phyloP scores from a whole-genome alignment of 2,797 vertebrate species.

The Erpetoichthys calabaricus region DNA sequence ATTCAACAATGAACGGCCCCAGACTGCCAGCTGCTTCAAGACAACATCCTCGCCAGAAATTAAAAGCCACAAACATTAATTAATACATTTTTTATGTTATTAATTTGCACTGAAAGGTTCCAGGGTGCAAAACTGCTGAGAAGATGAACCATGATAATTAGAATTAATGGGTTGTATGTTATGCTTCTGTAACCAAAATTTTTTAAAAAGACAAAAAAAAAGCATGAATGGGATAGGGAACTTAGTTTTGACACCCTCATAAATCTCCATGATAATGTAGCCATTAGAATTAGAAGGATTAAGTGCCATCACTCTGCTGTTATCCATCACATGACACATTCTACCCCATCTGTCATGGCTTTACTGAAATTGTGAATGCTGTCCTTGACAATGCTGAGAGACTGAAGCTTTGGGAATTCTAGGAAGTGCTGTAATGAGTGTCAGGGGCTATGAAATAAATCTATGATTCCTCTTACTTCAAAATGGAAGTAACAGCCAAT shows the following conservation, averaged over 20 bases:
- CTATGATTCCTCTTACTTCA: constrained; percentile 38
- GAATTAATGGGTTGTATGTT: constrained; percentile 78
- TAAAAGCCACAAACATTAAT: constrained; percentile 93
- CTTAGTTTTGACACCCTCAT: constrained; percentile 76
- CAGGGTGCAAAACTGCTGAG: constrained; percentile 62
- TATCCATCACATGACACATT: constrained; percentile 63
- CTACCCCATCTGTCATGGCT: constrained; percentile 56
- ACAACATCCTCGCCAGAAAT: constrained; percentile 77
- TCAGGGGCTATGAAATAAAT: constrained; percentile 44
- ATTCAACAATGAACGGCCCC: constrained; percentile 70
- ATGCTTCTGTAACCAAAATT: constrained; percentile 68
- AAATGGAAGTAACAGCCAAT: constrained; percentile 43
- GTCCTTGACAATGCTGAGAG: constrained; percentile 46
- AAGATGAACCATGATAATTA: constrained; percentile 81
- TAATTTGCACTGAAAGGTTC: constrained; percentile 84
- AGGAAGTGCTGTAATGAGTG: constrained; percentile 38
- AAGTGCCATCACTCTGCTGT: constrained; percentile 55
- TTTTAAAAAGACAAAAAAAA: constrained; percentile 38
- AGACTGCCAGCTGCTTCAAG: constrained; percentile 83
- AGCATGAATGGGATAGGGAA: constrained; percentile 57
- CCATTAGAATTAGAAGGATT: constrained; percentile 73
- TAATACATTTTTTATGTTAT: constrained; percentile 80
- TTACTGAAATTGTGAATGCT: constrained; percentile 40
- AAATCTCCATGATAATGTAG: constrained; percentile 77
- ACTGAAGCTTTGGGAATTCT: constrained; percentile 49